These are phyloP conservation scores for Anthonomus grandis DNA, from an alignment of 1,140 invertebrate species.

Conservation along the genomic window DNA sequence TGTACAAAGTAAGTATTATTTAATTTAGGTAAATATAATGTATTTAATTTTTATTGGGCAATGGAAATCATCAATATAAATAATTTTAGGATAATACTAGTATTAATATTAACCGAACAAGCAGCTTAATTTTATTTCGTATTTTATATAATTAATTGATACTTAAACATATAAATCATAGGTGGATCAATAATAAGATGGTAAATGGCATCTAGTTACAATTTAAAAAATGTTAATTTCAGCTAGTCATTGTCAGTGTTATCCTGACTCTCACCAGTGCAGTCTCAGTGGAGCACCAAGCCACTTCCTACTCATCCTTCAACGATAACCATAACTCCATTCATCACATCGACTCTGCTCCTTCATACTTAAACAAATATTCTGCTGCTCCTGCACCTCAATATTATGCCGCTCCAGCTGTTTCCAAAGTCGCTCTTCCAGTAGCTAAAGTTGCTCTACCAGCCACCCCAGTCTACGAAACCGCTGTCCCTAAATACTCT, in stretches of 20 bases:
- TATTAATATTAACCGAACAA: too few relatives aligned
- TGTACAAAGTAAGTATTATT: constrained; percentile 12
- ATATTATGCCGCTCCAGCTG: constrained; percentile 7
- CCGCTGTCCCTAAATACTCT: constrained; percentile 16
- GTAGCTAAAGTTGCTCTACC: constrained; percentile 34
- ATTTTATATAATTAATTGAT: too few relatives aligned
- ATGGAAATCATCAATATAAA: too few relatives aligned
- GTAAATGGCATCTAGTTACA: too few relatives aligned
- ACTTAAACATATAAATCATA: too few relatives aligned
- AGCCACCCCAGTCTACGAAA: too few relatives aligned
- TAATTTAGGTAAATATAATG: not conserved
- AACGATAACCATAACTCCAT: constrained; percentile 37
- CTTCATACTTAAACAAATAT: constrained; percentile 50
- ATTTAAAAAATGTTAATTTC: too few relatives aligned
- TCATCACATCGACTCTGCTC: constrained; percentile 50
- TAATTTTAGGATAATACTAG: too few relatives aligned
- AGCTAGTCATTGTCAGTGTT: too few relatives aligned
- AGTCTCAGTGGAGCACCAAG: constrained; percentile 10
- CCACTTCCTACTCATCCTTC: constrained; percentile 26
- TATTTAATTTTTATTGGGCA: constrained; percentile 13
- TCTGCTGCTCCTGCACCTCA: constrained; percentile 47
- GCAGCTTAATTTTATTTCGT: too few relatives aligned
- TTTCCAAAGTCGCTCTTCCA: constrained; percentile 24
- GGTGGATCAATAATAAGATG: too few relatives aligned
- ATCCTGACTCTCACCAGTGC: constrained; percentile 14